Evolutionary conservation across 2,888 invertebrate genomes (phyloP).

Genomic region (Macaria notata): DNA sequence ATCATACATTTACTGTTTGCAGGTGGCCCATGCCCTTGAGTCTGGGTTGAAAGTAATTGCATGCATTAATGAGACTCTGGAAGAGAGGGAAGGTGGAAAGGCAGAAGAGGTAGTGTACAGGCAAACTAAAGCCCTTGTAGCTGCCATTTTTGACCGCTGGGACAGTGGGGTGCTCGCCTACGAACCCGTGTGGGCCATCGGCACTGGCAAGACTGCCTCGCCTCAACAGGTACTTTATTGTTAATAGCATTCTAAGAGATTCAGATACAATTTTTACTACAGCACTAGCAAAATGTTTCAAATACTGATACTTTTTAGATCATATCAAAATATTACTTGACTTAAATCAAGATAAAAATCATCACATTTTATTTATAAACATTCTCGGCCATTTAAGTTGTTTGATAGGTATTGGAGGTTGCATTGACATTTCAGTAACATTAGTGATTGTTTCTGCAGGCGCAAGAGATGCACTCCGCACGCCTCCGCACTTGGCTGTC

Average conservation of each 20-base stretch:
- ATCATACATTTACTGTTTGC: conserved; percentile 24
- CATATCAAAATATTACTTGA: too few species aligned
- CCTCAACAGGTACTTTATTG: conserved; percentile 88
- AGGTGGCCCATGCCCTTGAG: conserved; percentile 87
- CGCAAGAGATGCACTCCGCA: conserved; percentile 96
- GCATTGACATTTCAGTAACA: too few species aligned
- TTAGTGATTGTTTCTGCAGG: conserved; percentile 65
- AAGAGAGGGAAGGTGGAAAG: conserved; percentile 96
- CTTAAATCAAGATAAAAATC: too few species aligned
- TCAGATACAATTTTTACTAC: too few species aligned
- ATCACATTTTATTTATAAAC: too few species aligned
- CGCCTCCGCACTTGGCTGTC: conserved; percentile 93
- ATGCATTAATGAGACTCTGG: conserved; percentile 98
- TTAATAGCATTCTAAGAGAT: too few species aligned
- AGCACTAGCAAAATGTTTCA: too few species aligned
- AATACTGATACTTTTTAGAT: too few species aligned
- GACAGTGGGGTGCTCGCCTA: conserved; percentile 98
- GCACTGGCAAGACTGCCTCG: conserved; percentile 98
- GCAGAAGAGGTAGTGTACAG: conserved; percentile 97
- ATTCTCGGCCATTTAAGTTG: too few species aligned
- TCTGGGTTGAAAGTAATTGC: conserved; percentile 93
- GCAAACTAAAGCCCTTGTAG: conserved; percentile 93
- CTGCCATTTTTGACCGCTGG: conserved; percentile 86
- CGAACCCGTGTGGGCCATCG: conserved; percentile 99
- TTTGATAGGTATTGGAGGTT: too few species aligned